Conservation (phyloP, 2,113 vertebrate species). For the Hippocampus abdominalis region DNA sequence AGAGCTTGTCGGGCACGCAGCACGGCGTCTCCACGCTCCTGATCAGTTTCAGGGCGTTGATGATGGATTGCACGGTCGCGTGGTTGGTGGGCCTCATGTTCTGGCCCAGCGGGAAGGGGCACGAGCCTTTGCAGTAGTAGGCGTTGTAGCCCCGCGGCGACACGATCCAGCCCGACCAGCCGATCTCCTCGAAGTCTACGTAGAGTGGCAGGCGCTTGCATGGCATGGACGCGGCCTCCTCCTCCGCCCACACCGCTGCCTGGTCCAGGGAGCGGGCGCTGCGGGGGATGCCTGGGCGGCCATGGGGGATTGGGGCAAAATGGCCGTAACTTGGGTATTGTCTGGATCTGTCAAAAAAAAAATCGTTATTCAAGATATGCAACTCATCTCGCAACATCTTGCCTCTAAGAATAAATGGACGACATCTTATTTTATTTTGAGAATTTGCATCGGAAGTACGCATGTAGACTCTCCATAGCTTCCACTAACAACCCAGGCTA, state of each 20-base stretch:
- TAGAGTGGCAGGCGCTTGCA: constrained; percentile 77
- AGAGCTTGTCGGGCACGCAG: constrained; percentile 82
- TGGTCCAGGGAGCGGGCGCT: constrained; percentile 64
- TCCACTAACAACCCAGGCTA: too few species aligned
- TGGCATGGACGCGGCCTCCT: constrained; percentile 39
- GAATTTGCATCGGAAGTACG: too few species aligned
- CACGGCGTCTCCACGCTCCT: constrained; percentile 74
- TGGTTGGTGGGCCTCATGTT: constrained; percentile 82
- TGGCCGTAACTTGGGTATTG: constrained; percentile 26
- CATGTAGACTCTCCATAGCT: too few species aligned
- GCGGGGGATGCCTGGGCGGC: constrained; percentile 38
- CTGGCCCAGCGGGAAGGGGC: constrained; percentile 78
- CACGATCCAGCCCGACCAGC: constrained; percentile 83
- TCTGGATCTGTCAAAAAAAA: constrained; percentile 41
- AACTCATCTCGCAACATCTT: not conserved
- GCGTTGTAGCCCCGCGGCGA: constrained; percentile 81
- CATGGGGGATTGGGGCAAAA: constrained; percentile 44
- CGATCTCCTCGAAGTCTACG: constrained; percentile 82
- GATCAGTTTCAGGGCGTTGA: constrained; percentile 78
- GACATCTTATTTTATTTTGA: too few species aligned
- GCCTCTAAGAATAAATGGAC: too few species aligned
- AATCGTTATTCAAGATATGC: not conserved
- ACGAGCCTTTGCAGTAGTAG: constrained; percentile 81
- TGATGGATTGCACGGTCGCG: constrained; percentile 82
- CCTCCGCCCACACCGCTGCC: constrained; percentile 54